Percentiles rank a stretch among this genome's conserved stretches.
Conservation (phyloP, 2,113 vertebrate species). For the Agapornis roseicollis region DNA sequence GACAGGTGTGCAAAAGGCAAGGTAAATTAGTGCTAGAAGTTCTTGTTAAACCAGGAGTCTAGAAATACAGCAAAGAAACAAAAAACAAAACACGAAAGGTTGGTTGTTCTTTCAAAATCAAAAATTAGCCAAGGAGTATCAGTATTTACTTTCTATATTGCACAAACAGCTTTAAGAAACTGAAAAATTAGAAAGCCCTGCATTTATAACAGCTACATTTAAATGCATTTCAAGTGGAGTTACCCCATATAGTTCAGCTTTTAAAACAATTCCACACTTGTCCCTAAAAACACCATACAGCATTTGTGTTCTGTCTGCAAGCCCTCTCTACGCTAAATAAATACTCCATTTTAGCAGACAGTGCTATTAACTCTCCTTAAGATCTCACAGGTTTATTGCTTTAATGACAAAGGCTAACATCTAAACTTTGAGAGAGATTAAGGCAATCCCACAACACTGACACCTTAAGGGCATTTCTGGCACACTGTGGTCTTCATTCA, state of each 20-base stretch:
- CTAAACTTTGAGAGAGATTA: neutral
- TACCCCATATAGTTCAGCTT: neutral
- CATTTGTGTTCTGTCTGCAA: neutral
- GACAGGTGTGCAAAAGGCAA: neutral
- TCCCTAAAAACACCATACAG: neutral
- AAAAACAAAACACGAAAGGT: too few relatives aligned
- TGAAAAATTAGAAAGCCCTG: neutral
- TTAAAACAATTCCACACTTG: neutral
- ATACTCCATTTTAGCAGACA: neutral
- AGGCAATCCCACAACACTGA: constrained; percentile 19
- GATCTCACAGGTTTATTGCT: neutral
- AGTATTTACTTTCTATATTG: neutral
- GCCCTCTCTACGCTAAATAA: neutral
- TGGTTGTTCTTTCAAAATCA: neutral
- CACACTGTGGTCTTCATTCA: neutral
- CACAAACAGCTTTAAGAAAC: neutral
- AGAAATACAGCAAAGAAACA: neutral
- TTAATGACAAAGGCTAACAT: neutral
- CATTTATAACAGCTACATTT: neutral
- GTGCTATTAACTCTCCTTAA: neutral
- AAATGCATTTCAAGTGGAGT: neutral
- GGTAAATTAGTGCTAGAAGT: neutral
- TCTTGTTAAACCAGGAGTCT: neutral
- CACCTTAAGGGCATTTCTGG: neutral
- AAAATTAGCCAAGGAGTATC: neutral